Conservation (phyloP, 2,797 vertebrate species). For the Enteromius argenteus region DNA sequence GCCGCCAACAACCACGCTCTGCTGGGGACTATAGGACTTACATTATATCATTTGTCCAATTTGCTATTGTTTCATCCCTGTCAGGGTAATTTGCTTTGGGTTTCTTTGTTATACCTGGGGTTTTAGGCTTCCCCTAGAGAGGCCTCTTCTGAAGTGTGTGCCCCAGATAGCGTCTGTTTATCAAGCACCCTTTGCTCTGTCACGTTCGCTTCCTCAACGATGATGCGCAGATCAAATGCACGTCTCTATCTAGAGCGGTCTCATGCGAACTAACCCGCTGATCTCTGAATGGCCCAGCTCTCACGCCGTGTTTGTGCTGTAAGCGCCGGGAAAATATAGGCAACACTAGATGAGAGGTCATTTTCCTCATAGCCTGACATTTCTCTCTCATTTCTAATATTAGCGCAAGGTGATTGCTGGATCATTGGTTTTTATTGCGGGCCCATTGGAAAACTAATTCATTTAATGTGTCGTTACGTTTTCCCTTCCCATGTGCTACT, state of each 20-base stretch:
- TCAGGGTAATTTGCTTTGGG: slow-evolving; percentile 88
- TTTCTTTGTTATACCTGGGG: slow-evolving; percentile 82
- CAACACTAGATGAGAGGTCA: slow-evolving; percentile 72
- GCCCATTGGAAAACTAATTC: slow-evolving; percentile 68
- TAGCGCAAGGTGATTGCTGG: slow-evolving; percentile 65
- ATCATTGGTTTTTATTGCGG: slow-evolving; percentile 64
- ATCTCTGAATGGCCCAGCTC: slow-evolving; percentile 72
- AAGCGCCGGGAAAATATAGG: slow-evolving; percentile 42
- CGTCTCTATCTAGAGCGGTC: slow-evolving; percentile 79
- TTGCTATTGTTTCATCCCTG: slow-evolving; percentile 87
- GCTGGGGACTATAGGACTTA: slow-evolving; percentile 81
- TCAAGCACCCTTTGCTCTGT: slow-evolving; percentile 81
- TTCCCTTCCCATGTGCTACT: slow-evolving; percentile 41
- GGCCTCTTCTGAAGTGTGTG: slow-evolving; percentile 75
- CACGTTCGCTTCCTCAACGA: slow-evolving; percentile 79
- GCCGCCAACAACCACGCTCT: slow-evolving; percentile 74
- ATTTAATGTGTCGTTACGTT: slow-evolving; percentile 63
- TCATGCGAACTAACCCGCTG: slow-evolving; percentile 70
- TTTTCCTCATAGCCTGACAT: slow-evolving; percentile 79
- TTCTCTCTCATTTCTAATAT: slow-evolving; percentile 66
- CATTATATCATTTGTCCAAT: slow-evolving; percentile 89
- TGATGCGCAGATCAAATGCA: slow-evolving; percentile 81
- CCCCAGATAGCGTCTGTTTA: slow-evolving; percentile 85
- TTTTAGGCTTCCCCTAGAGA: slow-evolving; percentile 77
- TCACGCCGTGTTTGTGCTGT: slow-evolving; percentile 56